phyloP scores from a whole-genome alignment of 2,113 vertebrate genomes.

The Myiopsitta monachus region DNA sequence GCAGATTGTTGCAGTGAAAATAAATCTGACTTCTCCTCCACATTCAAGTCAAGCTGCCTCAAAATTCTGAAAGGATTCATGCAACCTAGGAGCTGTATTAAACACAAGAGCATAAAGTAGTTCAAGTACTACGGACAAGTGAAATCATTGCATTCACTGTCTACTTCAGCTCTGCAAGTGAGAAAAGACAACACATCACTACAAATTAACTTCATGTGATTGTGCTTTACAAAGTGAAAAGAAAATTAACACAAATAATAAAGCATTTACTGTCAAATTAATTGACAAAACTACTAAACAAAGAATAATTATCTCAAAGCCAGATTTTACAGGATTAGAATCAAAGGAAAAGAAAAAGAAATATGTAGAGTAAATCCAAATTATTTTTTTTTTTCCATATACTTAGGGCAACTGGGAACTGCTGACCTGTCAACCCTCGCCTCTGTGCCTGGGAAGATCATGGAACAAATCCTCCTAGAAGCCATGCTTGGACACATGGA shows the following conservation, averaged over 20 bases:
- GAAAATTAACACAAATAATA: not conserved
- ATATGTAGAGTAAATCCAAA: not conserved
- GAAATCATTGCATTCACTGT: not conserved
- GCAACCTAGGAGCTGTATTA: not conserved
- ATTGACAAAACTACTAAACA: not conserved
- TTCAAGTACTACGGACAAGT: not conserved
- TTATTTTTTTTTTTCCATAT: not conserved
- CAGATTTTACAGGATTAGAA: not conserved
- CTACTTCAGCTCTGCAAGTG: not conserved
- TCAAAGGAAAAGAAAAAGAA: not conserved
- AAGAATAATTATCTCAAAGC: not conserved
- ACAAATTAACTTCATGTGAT: not conserved
- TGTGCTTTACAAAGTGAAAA: not conserved
- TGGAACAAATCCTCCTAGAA: not conserved
- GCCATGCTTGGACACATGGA: not conserved
- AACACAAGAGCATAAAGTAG: not conserved
- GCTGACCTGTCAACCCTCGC: not conserved
- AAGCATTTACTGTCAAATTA: not conserved
- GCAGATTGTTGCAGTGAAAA: constrained; percentile 11
- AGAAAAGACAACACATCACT: not conserved
- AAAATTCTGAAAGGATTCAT: constrained; percentile 5
- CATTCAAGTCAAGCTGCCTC: not conserved
- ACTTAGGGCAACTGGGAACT: not conserved
- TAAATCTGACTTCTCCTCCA: constrained; percentile 7
- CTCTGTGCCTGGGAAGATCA: not conserved